phyloP scores from a whole-genome alignment of 1,140 invertebrate species.

The Sesamia nonagrioides region DNA sequence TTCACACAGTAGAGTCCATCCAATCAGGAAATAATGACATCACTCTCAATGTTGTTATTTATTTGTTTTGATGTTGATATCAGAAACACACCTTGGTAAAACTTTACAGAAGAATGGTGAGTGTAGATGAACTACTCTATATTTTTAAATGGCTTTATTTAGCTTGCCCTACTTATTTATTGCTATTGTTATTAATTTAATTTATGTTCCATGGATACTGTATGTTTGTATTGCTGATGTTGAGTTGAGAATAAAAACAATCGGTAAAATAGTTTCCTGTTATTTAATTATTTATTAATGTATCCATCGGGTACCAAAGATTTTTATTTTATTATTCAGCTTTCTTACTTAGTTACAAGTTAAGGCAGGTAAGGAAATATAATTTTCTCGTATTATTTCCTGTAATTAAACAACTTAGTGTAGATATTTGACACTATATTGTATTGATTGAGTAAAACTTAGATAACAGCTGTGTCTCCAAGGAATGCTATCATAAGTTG shows the following conservation, averaged over 20 bases:
- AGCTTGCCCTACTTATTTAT: not conserved
- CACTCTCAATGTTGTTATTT: slow-evolving; percentile 33
- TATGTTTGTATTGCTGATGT: no score
- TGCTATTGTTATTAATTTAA: not conserved
- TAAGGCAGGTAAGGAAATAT: no score
- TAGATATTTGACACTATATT: not conserved
- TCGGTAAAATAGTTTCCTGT: no score
- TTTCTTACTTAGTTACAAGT: not conserved
- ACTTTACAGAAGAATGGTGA: not conserved
- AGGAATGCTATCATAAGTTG: slow-evolving; percentile 29
- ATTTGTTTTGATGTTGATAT: slow-evolving; percentile 41
- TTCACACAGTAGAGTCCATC: not conserved
- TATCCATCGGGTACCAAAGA: no score
- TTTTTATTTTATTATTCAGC: not conserved
- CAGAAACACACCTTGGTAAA: slow-evolving; percentile 7
- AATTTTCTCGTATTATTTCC: not conserved
- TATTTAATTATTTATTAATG: no score
- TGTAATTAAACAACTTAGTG: not conserved
- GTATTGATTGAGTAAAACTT: slow-evolving; percentile 29
- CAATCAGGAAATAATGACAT: slow-evolving; percentile 41
- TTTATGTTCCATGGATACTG: no score
- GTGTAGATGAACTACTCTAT: not conserved
- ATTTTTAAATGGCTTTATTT: no score
- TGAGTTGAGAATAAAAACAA: no score
- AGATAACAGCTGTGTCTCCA: slow-evolving; percentile 25